Evolutionary conservation across 37 sponge, comb jelly and placozoan genomes (phyloP), one percentile per base, ranked within the genome.

Genomic region (Cliona cf. orientalis): DNA sequence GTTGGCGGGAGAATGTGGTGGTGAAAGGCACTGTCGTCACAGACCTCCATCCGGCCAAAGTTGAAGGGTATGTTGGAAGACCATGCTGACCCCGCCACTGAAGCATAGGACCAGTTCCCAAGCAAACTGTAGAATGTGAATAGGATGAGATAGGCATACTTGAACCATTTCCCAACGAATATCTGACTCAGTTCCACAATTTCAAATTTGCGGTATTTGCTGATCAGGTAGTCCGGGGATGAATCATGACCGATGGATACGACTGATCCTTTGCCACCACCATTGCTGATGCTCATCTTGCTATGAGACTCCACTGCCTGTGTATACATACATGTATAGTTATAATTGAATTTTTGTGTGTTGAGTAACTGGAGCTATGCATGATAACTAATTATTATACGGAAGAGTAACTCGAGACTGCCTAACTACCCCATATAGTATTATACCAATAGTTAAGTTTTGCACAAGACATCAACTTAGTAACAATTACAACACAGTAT

Each of bases 11-110:
- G 56, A 0, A 84, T 21, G 11, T 35, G n/a, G 53, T 78, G 59
- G 14, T 53, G 71, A 66, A 94, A 96, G 37, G 91, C 92, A 65
- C 71, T 73, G 2, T 55, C 49, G 2, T 44, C 53, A 79, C 97
- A 96, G 49, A 81, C 75, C 0, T 63, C 28, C 21, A 91, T n/a
- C 23, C 76, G 38, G 55, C 79, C 55, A 25, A 69, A 76, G 72
- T 85, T 82, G 64, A 96, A 78, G 0, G 97, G 97, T 6, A 96
- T 71, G 49, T 96, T 96, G 4, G 83, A 61, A 35, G 97, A 61
- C 97, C 97, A 96, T 4, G 97, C 89, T 28, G 92, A 85, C 0
- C 93, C 97, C 23, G 92, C 97, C 57, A 94, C 92, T n/a, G 95
- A 83, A 35, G 64, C 22, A 69, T 61, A 88, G 7, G 82, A 55